Evolutionary conservation across 1,140 invertebrate genomes (phyloP), one percentile per base, ranked within the genome.

Genomic region (Helicoverpa zea): DNA sequence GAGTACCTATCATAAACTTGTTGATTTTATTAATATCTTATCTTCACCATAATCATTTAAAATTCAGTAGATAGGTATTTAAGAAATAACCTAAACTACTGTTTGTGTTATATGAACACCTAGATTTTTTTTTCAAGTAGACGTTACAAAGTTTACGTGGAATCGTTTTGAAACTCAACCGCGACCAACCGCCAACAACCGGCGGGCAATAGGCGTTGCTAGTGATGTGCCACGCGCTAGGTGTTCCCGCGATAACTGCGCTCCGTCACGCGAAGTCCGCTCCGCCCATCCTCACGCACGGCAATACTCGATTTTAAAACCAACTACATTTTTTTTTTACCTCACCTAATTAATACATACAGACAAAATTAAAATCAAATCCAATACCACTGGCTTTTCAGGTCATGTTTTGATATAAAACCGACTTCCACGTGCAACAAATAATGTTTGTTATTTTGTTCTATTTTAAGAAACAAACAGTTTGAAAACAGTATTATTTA

Each of bases 211-310:
- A 94, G 93, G 90, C 93, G 93, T 94, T 88, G 86, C 91, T 92
- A 92, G 92, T 93, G 93, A 94, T 94, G 92, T 93, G 87, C 89
- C 83, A 84, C 85, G 83, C 81, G 81, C 87, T 86, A 94, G 92
- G 93, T 92, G 92, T 92, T 92, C 89, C 92, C 88, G 84, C 86
- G 86, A 85, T 94, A 93, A 94, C 89, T 93, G 91, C 90, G 80
- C 81, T 35, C 9, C 81, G 84, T 83, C 93, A 94, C 93, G 93
- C 93, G 86, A 93, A 73, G 35, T 64, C 80, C 77, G 88, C 92
- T 90, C 92, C 94, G 92, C 92, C 92, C 92, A 90, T 86, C 84
- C 81, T 86, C 94, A 94, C 91, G 92, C 91, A 92, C 86, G 81
- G 72, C 35, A 82, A 83, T 79, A 23, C 61, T 13, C 64, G 77